Base-by-base conservation (phyloP, 1,140 invertebrate species). In the Drosophila albomicans region DNA sequence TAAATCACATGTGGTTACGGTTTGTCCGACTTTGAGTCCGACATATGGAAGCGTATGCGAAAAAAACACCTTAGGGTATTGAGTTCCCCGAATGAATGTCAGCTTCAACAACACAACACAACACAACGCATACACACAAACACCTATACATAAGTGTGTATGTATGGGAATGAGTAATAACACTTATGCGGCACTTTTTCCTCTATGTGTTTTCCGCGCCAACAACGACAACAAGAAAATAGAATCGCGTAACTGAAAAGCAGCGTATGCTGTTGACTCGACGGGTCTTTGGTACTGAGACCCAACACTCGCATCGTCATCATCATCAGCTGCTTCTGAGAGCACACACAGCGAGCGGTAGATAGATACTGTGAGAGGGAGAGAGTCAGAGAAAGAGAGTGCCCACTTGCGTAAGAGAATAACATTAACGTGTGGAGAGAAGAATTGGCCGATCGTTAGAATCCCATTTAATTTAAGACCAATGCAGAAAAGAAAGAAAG, bases 151-250 rank as follows among this genome's bases (percentile, higher is more conserved):
- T 16, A 43, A 41, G 32, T 58, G 35, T 25, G 8, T 10, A 10
- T 38, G 10, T 7, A 38, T 8, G 30, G 54, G 7, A 54, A 15
- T 32, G 67, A 41, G n/a, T 45, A 35, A 41, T 48, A 13, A 16
- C 25, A 32, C 32, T 8, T n/a, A 67, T 48, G 15, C 46, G 46
- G 46, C 45, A 38, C 10, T 58, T 10, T 13, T 20, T n/a, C 10
- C n/a, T 43, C 11, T 51, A 58, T 57, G 35, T 41, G n/a, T 64
- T 25, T 20, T 51, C 48, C 35, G 48, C 20, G n/a, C 5, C 32
- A 41, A 57, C 35, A 68, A 64, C n/a, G 46, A 25, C 48, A 25
- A 49, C 16, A 75, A 64, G 41, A 41, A 78, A 78, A 75, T 74
- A 71, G 35, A 63, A 66, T 75, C 35, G 45, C 54, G 57, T 64